phyloP scores from a whole-genome alignment of 2,888 invertebrate species.

The Coenonympha arcania region DNA sequence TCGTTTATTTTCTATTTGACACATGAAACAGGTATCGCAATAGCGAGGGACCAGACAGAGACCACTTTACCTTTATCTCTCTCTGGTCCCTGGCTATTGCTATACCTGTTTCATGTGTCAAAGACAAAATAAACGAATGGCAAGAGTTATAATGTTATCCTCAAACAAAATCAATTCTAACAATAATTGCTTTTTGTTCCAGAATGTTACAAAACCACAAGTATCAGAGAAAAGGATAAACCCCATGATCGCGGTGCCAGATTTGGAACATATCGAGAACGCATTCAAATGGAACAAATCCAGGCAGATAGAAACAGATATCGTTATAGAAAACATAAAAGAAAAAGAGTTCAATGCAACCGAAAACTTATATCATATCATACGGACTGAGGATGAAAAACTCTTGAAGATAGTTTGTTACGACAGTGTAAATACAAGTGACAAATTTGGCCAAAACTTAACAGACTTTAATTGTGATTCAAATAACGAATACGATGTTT shows the following conservation, averaged over 20 bases:
- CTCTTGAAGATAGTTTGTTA: constrained; percentile 13
- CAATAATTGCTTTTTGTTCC: constrained; percentile 28
- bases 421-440: constrained; percentile 16
- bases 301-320: constrained; percentile 39
- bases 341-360: constrained; percentile 49
- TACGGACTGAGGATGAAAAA: constrained; percentile 34
- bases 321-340: constrained; percentile 46
- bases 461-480: constrained; percentile 32
- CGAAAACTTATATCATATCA: constrained; percentile 46
- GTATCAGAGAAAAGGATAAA: constrained; percentile 32
- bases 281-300: constrained; percentile 57
- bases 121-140: no score
- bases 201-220: constrained; percentile 26
- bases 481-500: constrained; percentile 45
- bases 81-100: no score
- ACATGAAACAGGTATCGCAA: no score
- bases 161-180: constrained; percentile 3
- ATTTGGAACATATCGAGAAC: constrained; percentile 37
- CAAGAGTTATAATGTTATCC: not conserved
- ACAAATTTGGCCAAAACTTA: constrained; percentile 29
- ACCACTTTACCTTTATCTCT: no score
- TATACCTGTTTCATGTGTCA: no score
- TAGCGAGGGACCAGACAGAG: no score
- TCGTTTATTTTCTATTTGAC: no score
- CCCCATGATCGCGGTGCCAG: constrained; percentile 53